Base-by-base conservation (phyloP, 2,797 vertebrate genomes). In the Gila robusta region DNA sequence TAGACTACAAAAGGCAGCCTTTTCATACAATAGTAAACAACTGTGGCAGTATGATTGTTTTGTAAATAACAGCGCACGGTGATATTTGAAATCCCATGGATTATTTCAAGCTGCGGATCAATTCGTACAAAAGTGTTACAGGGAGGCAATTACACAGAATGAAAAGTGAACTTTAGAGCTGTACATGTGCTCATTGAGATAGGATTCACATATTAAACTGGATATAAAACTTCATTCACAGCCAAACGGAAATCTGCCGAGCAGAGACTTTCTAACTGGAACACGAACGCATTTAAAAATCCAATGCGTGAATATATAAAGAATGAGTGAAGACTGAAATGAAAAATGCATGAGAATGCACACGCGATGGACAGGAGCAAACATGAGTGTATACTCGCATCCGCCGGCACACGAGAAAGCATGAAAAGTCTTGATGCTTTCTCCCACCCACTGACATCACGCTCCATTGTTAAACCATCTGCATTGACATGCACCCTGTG, bases 161-260 rank as follows among this genome's bases (percentile, higher is more conserved):
- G 35, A 81, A 73, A 82, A 70, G 77, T 86, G 87, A 92, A 88
- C 88, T 83, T 90, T 67, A 72, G 85, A 90, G 89, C 66, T 78
- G 83, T 39, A 81, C 54, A 76, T 92, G 90, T 94, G 92, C 66
- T 93, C 26, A 35, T 73, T 35, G 86, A 93, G 93, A 94, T 93
- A 93, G 87, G 87, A 93, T 93, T 92, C 90, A 92, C 90, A 89
- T 89, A 89, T 76, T 89, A 88, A 90, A 88, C 78, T 79, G 87
- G 72, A 83, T 90, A 87, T 88, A 92, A 91, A 86, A 80, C 86
- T 93, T 91, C 90, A 90, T 93, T 93, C 83, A 64, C 74, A 64
- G 47, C 73, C 76, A 85, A 85, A 90, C 80, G 70, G 59, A 93
- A 91, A 90, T 78, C 28, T 76, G 87, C 71, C 39, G 72, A 80